Evolutionary conservation across 2,113 vertebrate species (phyloP), one percentile per base, ranked within the genome.

Genomic region (Varanus komodoensis): DNA sequence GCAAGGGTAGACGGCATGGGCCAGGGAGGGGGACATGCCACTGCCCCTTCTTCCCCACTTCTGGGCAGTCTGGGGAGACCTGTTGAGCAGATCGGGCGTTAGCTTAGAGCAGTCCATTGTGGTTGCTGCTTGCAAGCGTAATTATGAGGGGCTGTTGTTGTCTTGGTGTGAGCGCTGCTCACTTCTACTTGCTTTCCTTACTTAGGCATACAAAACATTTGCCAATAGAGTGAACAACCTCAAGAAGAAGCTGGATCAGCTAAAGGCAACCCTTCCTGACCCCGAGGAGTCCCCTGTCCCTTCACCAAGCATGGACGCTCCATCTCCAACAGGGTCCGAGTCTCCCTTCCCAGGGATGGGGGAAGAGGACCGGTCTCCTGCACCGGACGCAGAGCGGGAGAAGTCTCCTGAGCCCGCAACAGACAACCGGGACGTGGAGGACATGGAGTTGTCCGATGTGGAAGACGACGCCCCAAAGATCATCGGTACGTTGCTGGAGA

Each of bases 401-500:
- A 98, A 97, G 38, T 92, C 96, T 0, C 97, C 97, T 0, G 97
- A 98, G 52, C 96, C 97, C 0, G 97, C 97, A 0, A 97, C 95
- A 0, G 99, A 99, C 91, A 98, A 98, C 80, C 95, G 97, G 61
- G 98, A 98, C 0, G 97, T 97, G 90, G 98, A 99, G 61, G 99
- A 99, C 96, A 99, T 99, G 98, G 99, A 99, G n/a, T 97, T 99
- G 87, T 99, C 99, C 0, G 99, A 99, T 0, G 98, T 98, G 87
- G 99, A 99, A 84, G 97, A 97, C 0, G 90, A 95, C 1, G 54
- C 96, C 0, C 93, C 97, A 0, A 96, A 97, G 84, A 99, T 99
- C 50, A 97, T 97, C 0, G 98, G 98, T 99, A 95, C 1, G 98
- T 87, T 38, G 32, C 12, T 0, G 11, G 1, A 32, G 54, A 17